These are phyloP conservation scores for Bubo scandiacus DNA, from an alignment of 2,113 vertebrate species.

Conservation along the genomic window DNA sequence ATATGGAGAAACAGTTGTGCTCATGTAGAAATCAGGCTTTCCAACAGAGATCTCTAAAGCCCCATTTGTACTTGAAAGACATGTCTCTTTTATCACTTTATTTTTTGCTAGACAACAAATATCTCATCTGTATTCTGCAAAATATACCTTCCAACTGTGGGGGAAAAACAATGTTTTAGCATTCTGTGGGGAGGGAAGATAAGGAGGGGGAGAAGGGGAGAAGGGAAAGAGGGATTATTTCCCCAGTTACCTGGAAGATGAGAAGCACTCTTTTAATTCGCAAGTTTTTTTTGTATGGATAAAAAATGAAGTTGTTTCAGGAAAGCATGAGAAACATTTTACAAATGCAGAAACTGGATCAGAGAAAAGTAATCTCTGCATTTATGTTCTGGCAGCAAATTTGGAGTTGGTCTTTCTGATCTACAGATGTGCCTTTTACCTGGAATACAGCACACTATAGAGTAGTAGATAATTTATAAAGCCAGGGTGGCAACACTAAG, in stretches of 20 bases:
- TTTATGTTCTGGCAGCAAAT: conserved; percentile 3
- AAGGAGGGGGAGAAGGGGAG: neutral
- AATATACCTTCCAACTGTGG: conserved; percentile 49
- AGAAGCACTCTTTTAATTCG: conserved; percentile 46
- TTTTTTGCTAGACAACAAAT: conserved; percentile 64
- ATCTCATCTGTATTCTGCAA: conserved; percentile 69
- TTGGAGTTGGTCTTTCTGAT: conserved; percentile 7
- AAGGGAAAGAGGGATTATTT: conserved; percentile 18
- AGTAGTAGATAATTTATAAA: neutral
- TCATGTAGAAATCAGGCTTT: conserved; percentile 61
- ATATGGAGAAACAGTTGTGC: conserved; percentile 70
- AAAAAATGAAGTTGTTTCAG: conserved; percentile 45
- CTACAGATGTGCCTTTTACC: conserved; percentile 4
- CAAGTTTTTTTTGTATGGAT: conserved; percentile 16
- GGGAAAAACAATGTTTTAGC: conserved; percentile 15
- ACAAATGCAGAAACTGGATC: conserved; percentile 55
- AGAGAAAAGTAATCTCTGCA: neutral
- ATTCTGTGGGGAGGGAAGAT: conserved; percentile 5
- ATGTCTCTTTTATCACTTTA: neutral
- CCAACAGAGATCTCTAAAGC: conserved; percentile 63
- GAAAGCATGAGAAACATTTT: conserved; percentile 35
- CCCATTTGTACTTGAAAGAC: conserved; percentile 66
- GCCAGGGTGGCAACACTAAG: neutral
- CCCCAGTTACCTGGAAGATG: conserved; percentile 44
- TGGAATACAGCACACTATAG: neutral